Evolutionary conservation across 1,140 invertebrate species (phyloP).

Genomic region (Parasteatoda tepidariorum): DNA sequence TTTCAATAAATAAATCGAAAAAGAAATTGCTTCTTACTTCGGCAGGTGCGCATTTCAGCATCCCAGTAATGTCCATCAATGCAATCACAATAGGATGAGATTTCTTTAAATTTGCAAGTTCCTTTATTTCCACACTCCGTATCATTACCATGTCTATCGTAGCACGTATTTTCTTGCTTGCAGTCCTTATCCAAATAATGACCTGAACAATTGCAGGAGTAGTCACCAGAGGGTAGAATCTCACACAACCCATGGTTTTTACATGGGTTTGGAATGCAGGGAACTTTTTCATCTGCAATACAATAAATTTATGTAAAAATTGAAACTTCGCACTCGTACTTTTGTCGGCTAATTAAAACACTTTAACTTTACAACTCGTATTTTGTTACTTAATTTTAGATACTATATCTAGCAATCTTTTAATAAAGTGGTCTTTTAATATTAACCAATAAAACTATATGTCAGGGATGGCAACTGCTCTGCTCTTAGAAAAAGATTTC

Average conservation of each 20-base stretch:
- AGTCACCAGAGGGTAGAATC: background rate
- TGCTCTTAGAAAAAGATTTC: no score
- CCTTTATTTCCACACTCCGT: background rate
- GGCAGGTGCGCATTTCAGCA: background rate
- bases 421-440: no score
- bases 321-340: no score
- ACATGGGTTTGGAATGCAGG: slow-evolving; percentile 22
- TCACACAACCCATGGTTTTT: background rate
- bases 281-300: no score
- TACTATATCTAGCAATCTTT: no score
- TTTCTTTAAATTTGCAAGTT: background rate
- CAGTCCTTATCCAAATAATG: background rate
- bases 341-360: no score
- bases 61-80: slow-evolving; percentile 7
- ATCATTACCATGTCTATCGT: no score
- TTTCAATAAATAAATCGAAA: background rate
- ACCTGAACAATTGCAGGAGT: background rate
- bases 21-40: background rate
- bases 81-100: background rate
- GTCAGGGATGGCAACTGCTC: no score
- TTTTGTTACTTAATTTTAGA: no score
- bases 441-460: no score
- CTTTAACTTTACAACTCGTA: no score
- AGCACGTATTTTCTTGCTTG: background rate
- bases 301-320: no score